These are phyloP conservation scores for Phortica okadai DNA, from an alignment of 2,888 invertebrate genomes.

Conservation along the genomic window DNA sequence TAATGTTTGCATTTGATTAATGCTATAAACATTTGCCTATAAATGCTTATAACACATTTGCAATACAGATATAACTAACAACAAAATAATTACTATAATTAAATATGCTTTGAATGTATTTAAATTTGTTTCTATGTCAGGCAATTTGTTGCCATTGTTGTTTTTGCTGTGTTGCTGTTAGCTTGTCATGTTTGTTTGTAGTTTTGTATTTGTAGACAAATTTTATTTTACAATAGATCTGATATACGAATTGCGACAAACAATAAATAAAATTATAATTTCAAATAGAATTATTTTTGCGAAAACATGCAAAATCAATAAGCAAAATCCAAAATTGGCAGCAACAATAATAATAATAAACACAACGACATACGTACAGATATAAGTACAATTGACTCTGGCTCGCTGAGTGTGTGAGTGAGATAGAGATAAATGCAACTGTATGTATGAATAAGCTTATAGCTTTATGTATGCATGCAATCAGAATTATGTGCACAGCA, in stretches of 20 bases:
- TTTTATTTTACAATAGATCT: background rate
- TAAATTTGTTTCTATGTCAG: too few species aligned
- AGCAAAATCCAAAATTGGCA: constrained; percentile 28
- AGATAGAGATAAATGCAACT: background rate
- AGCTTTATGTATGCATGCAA: background rate
- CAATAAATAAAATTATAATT: constrained; percentile 25
- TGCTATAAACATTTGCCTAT: background rate
- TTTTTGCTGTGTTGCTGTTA: constrained; percentile 10
- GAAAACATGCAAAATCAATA: constrained; percentile 30
- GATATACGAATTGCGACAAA: constrained; percentile 6
- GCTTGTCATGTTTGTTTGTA: background rate
- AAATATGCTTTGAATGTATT: too few species aligned
- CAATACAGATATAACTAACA: background rate
- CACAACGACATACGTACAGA: background rate
- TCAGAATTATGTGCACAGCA: background rate
- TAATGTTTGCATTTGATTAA: background rate
- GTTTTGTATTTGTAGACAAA: background rate
- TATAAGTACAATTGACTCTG: background rate
- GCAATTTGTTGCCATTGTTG: background rate
- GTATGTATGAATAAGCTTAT: background rate
- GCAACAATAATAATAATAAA: constrained; percentile 3
- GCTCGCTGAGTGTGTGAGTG: background rate
- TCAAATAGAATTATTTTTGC: constrained; percentile 21
- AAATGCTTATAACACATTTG: background rate
- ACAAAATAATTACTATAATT: background rate